phyloP scores from a whole-genome alignment of 2,797 vertebrate species.

The Acrossocheilus wenchowensis region DNA sequence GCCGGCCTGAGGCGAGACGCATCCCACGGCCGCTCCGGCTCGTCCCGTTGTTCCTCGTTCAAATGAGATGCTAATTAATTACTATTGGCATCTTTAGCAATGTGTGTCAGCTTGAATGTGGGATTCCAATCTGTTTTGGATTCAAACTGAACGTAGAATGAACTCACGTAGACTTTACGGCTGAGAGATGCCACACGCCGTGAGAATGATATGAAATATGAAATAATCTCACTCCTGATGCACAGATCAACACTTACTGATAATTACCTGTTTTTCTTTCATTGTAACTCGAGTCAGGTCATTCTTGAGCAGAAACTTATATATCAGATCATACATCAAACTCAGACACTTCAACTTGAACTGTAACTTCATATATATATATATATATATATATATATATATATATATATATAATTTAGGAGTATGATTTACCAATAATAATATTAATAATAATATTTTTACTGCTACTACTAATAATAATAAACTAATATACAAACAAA shows the following conservation, averaged over 20 bases:
- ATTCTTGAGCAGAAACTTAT: not conserved
- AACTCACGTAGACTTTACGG: constrained; percentile 8
- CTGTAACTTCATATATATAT: not conserved
- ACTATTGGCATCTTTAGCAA: constrained; percentile 95
- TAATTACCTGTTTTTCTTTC: not conserved
- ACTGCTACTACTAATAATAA: no score
- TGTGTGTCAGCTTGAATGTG: constrained; percentile 94
- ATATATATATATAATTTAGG: no score
- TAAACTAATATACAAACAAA: not conserved
- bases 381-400: no score
- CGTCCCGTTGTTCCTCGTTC: constrained; percentile 17
- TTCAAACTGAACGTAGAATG: constrained; percentile 71
- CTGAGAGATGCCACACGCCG: not conserved
- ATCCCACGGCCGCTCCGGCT: constrained; percentile 74
- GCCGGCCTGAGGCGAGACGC: constrained; percentile 85
- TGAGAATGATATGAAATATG: no score
- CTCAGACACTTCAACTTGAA: not conserved
- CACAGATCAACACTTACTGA: not conserved
- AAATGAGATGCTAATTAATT: constrained; percentile 99
- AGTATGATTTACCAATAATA: not conserved
- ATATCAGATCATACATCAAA: not conserved
- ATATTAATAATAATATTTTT: no score
- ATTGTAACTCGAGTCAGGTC: not conserved
- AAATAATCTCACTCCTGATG: constrained; percentile 2
- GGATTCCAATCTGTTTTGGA: constrained; percentile 82